phyloP scores from a whole-genome alignment of 23 tunicate genomes.

The Halocynthia aurantium region DNA sequence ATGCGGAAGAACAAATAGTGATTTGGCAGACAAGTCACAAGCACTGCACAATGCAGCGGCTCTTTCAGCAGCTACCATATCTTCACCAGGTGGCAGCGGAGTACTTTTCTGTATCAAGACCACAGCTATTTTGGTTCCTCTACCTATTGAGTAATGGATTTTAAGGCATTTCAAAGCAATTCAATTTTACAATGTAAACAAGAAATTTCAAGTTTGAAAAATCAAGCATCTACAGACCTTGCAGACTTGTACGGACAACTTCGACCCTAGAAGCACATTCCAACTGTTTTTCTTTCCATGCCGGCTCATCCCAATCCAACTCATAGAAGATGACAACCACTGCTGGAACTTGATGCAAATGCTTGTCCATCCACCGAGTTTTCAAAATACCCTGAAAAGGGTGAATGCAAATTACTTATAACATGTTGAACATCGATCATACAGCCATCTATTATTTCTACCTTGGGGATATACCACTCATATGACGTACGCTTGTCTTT shows the following conservation, averaged over 20 bases:
- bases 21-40: conserved; percentile 85
- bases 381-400: conserved; percentile 50
- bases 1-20: conserved; percentile 73
- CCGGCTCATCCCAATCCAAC: conserved; percentile 87
- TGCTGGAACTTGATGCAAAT: conserved; percentile 55
- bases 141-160: conserved; percentile 3
- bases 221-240: conserved; percentile 15
- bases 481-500: conserved; percentile 80
- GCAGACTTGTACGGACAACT: conserved; percentile 78
- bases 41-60: conserved; percentile 85
- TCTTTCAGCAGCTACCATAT: conserved; percentile 78
- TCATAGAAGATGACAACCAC: conserved; percentile 86
- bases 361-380: conserved; percentile 76
- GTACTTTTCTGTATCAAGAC: conserved; percentile 74
- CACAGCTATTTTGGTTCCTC: conserved; percentile 80
- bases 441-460: not conserved
- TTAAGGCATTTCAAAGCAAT: not conserved
- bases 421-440: not conserved
- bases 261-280: conserved; percentile 90
- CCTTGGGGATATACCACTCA: conserved; percentile 93
- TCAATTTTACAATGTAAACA: not conserved
- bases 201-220: not conserved
- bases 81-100: conserved; percentile 93
- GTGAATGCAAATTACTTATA: not conserved
- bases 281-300: conserved; percentile 74